Percentiles rank a stretch among this genome's conserved stretches.
Conservation (phyloP, 2,113 vertebrate genomes). For the Siniperca chuatsi region DNA sequence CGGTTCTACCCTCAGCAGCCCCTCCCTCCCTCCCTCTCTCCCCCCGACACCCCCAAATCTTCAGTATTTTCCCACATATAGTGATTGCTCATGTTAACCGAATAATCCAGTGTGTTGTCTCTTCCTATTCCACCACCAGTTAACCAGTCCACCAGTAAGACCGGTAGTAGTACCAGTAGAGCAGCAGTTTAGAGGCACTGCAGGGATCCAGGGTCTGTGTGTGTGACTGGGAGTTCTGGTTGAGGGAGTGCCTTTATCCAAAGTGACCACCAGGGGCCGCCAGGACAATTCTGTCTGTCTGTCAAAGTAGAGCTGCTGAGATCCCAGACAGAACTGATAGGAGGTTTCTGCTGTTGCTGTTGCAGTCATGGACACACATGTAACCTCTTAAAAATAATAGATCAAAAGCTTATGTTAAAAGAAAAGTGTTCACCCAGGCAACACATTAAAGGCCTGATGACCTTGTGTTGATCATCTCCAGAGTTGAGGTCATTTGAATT, state of each 20-base stretch:
- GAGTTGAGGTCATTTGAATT: not conserved
- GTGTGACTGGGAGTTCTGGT: slow-evolving; percentile 79
- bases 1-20: slow-evolving; percentile 19
- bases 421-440: not conserved
- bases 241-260: slow-evolving; percentile 13
- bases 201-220: slow-evolving; percentile 64
- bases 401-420: not conserved
- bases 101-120: not conserved
- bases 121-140: not conserved
- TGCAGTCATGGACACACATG: not conserved
- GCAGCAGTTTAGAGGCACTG: not conserved
- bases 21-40: slow-evolving; percentile 43
- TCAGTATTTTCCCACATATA: slow-evolving; percentile 11
- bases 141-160: not conserved
- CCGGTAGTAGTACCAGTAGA: not conserved
- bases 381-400: not conserved
- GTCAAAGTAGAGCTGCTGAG: not conserved
- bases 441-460: not conserved
- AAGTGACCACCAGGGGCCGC: slow-evolving; percentile 58
- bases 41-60: slow-evolving; percentile 42
- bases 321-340: not conserved
- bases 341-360: not conserved
- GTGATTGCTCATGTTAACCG: not conserved
- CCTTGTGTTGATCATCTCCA: not conserved
- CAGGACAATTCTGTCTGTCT: slow-evolving; percentile 16